These are phyloP conservation scores for Hypocryptadius cinnamomeus DNA, from an alignment of 2,113 vertebrate genomes.

Conservation along the genomic window DNA sequence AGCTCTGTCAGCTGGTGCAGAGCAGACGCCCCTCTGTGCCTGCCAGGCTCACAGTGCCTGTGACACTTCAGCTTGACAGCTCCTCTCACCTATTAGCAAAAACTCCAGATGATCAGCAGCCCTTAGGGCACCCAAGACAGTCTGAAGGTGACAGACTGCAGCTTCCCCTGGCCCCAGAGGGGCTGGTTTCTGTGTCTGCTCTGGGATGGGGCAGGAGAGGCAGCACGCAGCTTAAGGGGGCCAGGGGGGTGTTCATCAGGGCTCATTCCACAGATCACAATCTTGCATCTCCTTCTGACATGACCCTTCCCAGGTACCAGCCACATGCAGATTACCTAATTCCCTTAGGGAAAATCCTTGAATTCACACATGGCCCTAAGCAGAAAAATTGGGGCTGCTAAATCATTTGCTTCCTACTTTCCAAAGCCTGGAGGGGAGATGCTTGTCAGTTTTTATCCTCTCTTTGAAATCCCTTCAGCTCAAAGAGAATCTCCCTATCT, in stretches of 20 bases:
- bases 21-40: rapidly evolving
- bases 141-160: background rate
- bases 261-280: background rate
- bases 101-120: background rate
- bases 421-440: slow-evolving; percentile 16
- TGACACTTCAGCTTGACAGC: background rate
- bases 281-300: background rate
- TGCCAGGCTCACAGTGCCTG: background rate
- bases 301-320: background rate
- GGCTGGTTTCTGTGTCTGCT: background rate
- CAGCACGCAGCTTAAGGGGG: background rate
- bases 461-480: slow-evolving; percentile 21
- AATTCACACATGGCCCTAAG: background rate
- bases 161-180: background rate
- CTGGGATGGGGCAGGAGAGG: background rate
- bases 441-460: background rate
- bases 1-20: background rate
- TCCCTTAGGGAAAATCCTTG: background rate
- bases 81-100: background rate
- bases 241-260: background rate
- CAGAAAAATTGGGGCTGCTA: background rate
- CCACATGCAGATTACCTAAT: background rate
- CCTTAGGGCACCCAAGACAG: background rate
- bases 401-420: background rate
- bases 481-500: slow-evolving; percentile 13